Evolutionary conservation across 2,888 invertebrate species (phyloP), one percentile per base, ranked within the genome.

Genomic region (Linnaemya tessellans): DNA sequence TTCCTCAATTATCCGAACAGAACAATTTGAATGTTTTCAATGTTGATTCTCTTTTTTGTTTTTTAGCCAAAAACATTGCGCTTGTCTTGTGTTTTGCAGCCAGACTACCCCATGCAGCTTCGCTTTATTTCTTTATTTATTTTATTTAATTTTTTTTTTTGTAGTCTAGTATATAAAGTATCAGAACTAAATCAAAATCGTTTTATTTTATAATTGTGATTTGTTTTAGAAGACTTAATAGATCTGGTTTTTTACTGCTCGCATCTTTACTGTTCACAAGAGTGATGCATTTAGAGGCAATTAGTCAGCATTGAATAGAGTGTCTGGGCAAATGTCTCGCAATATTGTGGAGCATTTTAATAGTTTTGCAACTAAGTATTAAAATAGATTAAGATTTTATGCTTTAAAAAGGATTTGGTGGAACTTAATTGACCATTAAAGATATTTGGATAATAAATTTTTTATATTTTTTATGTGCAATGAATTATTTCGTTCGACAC

Each of bases 251-350:
- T 51, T 71, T 54, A 13, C 30, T 60, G 3, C 13, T 49, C 18
- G 67, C 49, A 38, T 62, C 65, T 80, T 77, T 62, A 80, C 51
- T 77, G 38, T 65, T 30, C 35, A 71, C 20, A 51, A 80, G 65
- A 71, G 25, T n/a, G 25, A 58, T 58, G 75, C 85, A 79, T 82
- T 80, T 80, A 75, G 13, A 56, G 60, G 74, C 82, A 85, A 85
- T 85, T 85, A 82, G 67, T 82, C 65, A 9, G 38, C 41, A 18
- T 49, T 65, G 11, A 11, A 65, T 70, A 70, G 64, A 54, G 85
- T 82, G 79, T 82, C 60, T 81, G 58, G 43, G 70, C n/a, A 62
- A 70, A 62, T 77, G 49, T 18, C 49, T 15, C 9, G 46, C 5
- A 65, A 43, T 43, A 15, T 8, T 4, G 1, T n/a, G n/a, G 56